A percentile compares a stretch with the other conserved stretches of the same genome.
phyloP scores from a whole-genome alignment of 2,888 invertebrate genomes.

The Ophraella communa region DNA sequence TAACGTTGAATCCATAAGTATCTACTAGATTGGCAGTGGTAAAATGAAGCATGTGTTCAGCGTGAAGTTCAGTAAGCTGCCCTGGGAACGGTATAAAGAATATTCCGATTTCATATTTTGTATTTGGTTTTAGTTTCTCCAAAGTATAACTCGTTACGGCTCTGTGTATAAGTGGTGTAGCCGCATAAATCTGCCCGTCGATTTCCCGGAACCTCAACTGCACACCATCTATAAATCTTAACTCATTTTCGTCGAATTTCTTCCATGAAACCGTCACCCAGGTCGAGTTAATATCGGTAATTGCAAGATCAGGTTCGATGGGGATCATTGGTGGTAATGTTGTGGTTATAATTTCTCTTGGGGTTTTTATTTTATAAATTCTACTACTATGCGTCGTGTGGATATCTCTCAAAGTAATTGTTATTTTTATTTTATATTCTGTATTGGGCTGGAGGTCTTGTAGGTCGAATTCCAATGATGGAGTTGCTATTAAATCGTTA shows the following conservation, averaged over 20 bases:
- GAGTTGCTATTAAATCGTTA: constrained; percentile 83
- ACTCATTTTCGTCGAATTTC: constrained; percentile 79
- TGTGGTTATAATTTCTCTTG: constrained; percentile 61
- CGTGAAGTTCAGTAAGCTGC: constrained; percentile 78
- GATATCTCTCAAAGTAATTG: constrained; percentile 77
- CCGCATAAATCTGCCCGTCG: constrained; percentile 82
- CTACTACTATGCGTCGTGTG: constrained; percentile 80
- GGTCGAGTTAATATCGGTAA: constrained; percentile 79
- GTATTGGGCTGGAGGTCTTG: constrained; percentile 79
- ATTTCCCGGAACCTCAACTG: constrained; percentile 85
- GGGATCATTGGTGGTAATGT: constrained; percentile 68
- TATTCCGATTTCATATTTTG: constrained; percentile 82
- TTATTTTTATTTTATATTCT: constrained; percentile 82
- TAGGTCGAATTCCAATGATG: constrained; percentile 84
- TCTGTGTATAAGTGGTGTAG: constrained; percentile 83
- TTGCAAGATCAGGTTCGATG: constrained; percentile 75
- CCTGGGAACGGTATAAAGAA: constrained; percentile 84
- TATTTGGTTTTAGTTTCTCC: constrained; percentile 78
- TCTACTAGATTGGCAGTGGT: constrained; percentile 76
- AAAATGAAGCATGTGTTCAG: constrained; percentile 73
- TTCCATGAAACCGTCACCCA: constrained; percentile 83
- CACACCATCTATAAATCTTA: constrained; percentile 80
- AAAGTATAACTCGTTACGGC: constrained; percentile 80
- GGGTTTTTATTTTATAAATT: constrained; percentile 77
- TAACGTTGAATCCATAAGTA: constrained; percentile 83